Percentiles rank a stretch among this genome's conserved stretches.
These are phyloP conservation scores for Dicerorhinus sumatrensis DNA, from an alignment of 2,113 vertebrate species.

Conservation along the genomic window DNA sequence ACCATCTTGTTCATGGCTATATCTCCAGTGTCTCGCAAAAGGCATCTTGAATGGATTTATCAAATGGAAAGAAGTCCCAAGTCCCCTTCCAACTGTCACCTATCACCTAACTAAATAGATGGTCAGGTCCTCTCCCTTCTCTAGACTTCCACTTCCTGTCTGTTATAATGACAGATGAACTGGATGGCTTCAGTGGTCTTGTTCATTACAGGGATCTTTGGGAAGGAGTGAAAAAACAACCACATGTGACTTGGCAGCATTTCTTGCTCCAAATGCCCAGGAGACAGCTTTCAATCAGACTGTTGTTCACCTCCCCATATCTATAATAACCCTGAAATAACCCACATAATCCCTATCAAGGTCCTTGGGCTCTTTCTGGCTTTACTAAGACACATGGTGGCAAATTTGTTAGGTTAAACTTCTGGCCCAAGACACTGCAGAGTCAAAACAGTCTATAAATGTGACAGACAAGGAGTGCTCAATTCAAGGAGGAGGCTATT, in stretches of 20 bases:
- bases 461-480: neutral
- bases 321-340: conserved; percentile 6
- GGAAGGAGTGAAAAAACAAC: conserved; percentile 27
- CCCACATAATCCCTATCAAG: neutral
- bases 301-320: neutral
- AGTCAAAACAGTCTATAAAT: neutral
- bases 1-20: neutral
- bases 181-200: neutral
- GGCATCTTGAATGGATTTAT: neutral
- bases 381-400: neutral
- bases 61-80: neutral
- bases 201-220: neutral
- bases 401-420: conserved; percentile 12
- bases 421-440: conserved; percentile 1
- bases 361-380: neutral
- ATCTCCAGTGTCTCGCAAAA: neutral
- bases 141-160: neutral
- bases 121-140: neutral
- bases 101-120: neutral
- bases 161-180: neutral
- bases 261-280: neutral
- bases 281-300: neutral
- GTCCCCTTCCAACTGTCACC: neutral
- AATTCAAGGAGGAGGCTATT: neutral
- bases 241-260: neutral